Percentiles rank a stretch among this genome's conserved stretches.
These are phyloP conservation scores for Zygothrica quintamaculata DNA, from an alignment of 2,888 invertebrate genomes.

Conservation along the genomic window DNA sequence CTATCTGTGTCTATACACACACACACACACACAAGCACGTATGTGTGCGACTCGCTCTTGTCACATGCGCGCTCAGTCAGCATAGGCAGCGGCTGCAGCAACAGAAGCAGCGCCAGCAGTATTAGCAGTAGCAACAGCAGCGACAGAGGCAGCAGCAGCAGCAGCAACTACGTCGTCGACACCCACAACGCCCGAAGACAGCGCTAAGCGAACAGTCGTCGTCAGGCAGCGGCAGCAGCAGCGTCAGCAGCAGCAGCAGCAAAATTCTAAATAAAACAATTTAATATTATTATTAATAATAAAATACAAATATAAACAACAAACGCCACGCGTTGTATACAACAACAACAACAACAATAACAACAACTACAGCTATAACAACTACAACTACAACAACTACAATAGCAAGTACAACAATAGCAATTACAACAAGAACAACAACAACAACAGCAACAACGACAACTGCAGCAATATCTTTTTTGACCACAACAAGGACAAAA, in stretches of 20 bases:
- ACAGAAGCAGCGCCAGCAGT: conserved; percentile 38
- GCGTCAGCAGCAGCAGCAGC: conserved; percentile 63
- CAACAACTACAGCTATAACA: conserved; percentile 18
- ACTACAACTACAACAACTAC: conserved; percentile 34
- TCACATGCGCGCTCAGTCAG: conserved; percentile 65
- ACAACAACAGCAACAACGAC: not conserved
- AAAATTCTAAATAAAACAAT: conserved; percentile 23
- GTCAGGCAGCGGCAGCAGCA: conserved; percentile 77
- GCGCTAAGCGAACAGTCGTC: conserved; percentile 64
- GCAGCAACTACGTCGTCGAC: conserved; percentile 52
- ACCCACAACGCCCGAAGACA: conserved; percentile 64
- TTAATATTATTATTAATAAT: not conserved
- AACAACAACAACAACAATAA: conserved; percentile 23
- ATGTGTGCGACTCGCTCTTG: conserved; percentile 45
- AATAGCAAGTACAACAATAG: not conserved
- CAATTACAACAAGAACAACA: not conserved
- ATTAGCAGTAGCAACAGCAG: conserved; percentile 32
- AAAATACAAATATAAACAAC: conserved; percentile 6
- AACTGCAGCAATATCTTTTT: not conserved
- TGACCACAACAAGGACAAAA: not conserved
- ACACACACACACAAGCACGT: not conserved
- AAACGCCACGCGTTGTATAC: conserved; percentile 42
- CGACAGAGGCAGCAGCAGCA: conserved; percentile 39
- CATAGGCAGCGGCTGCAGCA: conserved; percentile 42
- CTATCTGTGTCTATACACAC: conserved; percentile 9